phyloP scores from a whole-genome alignment of 2,888 invertebrate species.

The Ditylenchus weischeri region DNA sequence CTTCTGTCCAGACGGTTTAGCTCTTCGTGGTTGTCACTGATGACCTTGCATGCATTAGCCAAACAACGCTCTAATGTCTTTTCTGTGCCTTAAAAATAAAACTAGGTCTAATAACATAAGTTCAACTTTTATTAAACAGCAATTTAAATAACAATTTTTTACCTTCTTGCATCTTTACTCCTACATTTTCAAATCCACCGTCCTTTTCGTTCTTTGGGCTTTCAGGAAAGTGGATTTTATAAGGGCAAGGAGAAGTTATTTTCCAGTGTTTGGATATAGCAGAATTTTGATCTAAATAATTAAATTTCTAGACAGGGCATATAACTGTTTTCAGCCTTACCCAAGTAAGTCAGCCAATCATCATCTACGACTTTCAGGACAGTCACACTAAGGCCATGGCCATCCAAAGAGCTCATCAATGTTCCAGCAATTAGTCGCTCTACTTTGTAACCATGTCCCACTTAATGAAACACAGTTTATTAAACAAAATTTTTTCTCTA shows the following conservation, averaged over 20 bases:
- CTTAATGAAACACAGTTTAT: background rate
- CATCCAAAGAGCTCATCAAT: conserved; percentile 71
- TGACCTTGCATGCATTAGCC: conserved; percentile 60
- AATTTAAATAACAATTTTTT: conserved; percentile 15
- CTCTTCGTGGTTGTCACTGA: conserved; percentile 67
- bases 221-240: conserved; percentile 16
- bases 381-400: conserved; percentile 75
- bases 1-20: conserved; percentile 70
- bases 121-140: background rate
- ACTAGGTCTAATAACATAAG: too few relatives aligned
- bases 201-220: conserved; percentile 13
- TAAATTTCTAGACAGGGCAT: background rate
- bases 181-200: conserved; percentile 22
- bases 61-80: conserved; percentile 31
- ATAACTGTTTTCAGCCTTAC: conserved; percentile 25
- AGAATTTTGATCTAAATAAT: background rate
- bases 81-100: background rate
- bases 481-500: background rate
- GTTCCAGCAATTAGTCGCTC: conserved; percentile 60
- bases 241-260: conserved; percentile 10
- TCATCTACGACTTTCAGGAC: conserved; percentile 61
- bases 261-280: background rate
- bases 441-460: conserved; percentile 36
- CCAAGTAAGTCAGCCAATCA: conserved; percentile 37
- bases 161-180: conserved; percentile 21